These are phyloP conservation scores for Hymenochirus boettgeri DNA, from an alignment of 2,113 vertebrate genomes.

Conservation along the genomic window DNA sequence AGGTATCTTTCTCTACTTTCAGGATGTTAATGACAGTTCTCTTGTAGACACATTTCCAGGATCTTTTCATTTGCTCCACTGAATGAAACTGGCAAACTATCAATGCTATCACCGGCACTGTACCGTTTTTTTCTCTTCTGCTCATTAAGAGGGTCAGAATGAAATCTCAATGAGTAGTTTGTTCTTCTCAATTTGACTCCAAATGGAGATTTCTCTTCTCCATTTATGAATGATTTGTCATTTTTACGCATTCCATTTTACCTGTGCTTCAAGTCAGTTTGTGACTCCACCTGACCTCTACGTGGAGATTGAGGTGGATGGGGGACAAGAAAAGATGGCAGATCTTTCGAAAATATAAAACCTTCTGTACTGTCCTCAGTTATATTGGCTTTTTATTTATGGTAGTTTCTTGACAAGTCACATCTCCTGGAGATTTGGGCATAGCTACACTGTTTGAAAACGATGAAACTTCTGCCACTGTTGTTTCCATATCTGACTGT, in stretches of 20 bases:
- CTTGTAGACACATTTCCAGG: constrained; percentile 53
- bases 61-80: constrained; percentile 65
- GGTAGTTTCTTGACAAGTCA: constrained; percentile 34
- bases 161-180: constrained; percentile 91
- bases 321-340: constrained; percentile 96
- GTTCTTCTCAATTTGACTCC: constrained; percentile 92
- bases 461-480: constrained; percentile 1
- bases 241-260: constrained; percentile 41
- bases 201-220: constrained; percentile 83
- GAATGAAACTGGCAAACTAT: constrained; percentile 67
- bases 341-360: constrained; percentile 96
- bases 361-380: constrained; percentile 71
- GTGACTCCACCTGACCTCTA: constrained; percentile 53
- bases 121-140: constrained; percentile 88
- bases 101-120: constrained; percentile 81
- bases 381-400: constrained; percentile 60
- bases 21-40: constrained; percentile 51
- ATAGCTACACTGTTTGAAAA: not conserved
- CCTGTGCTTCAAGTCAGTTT: constrained; percentile 53
- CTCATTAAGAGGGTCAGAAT: constrained; percentile 79
- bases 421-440: constrained; percentile 24
- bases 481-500: constrained; percentile 49
- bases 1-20: constrained; percentile 46
- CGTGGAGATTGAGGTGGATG: constrained; percentile 58
- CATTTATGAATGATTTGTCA: constrained; percentile 47